Conservation (phyloP, 2,888 invertebrate genomes). For the Macrosiphum euphorbiae region DNA sequence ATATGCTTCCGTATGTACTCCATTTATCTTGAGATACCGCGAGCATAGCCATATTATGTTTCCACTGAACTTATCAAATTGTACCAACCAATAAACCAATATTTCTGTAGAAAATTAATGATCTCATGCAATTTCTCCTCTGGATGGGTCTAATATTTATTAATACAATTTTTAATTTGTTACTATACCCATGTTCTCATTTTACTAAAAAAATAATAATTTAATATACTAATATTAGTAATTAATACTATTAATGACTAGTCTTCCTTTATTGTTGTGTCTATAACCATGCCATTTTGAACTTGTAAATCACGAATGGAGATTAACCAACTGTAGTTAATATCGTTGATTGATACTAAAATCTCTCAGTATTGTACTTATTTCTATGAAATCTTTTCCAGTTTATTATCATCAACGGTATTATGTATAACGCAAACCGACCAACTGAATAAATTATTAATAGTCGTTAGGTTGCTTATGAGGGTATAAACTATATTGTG, state of each 20-base stretch:
- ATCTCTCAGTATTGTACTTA: neutral
- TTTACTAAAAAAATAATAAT: constrained; percentile 1
- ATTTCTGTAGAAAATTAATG: constrained; percentile 1
- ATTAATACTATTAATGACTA: neutral
- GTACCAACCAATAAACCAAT: neutral
- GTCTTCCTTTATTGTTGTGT: constrained; percentile 2
- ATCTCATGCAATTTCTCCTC: neutral
- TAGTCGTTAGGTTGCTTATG: neutral
- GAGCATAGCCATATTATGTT: neutral
- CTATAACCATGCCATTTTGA: neutral
- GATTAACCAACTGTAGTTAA: neutral
- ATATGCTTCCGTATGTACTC: neutral
- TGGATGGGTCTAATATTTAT: neutral
- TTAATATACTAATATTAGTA: neutral
- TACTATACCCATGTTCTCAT: neutral
- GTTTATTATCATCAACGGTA: neutral
- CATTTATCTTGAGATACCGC: neutral
- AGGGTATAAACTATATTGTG: neutral
- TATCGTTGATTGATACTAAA: neutral
- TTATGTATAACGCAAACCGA: neutral
- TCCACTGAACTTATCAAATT: neutral
- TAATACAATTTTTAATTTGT: neutral
- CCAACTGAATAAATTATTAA: neutral
- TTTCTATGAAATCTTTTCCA: neutral
- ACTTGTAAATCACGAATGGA: neutral